Percentiles rank a stretch among this genome's conserved stretches.
phyloP scores from a whole-genome alignment of 2,888 invertebrate species.

The Synanthedon tipuliformis region DNA sequence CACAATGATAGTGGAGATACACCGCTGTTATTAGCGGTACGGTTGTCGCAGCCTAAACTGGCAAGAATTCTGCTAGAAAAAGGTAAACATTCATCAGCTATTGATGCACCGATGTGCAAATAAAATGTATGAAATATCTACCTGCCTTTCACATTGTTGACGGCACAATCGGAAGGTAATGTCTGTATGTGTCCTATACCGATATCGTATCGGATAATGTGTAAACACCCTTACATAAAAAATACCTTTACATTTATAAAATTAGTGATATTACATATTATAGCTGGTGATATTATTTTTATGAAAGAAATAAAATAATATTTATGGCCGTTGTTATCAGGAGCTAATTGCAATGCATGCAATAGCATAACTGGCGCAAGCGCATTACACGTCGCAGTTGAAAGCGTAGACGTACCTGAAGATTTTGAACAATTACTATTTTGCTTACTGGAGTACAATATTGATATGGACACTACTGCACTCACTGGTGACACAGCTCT shows the following conservation, averaged over 20 bases:
- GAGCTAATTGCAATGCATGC: slow-evolving; percentile 65
- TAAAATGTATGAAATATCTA: too few relatives aligned
- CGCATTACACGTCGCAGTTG: slow-evolving; percentile 74
- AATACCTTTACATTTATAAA: too few relatives aligned
- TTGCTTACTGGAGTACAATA: slow-evolving; percentile 49
- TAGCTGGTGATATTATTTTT: too few relatives aligned
- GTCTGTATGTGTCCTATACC: too few relatives aligned
- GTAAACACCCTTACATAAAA: too few relatives aligned
- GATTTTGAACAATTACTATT: slow-evolving; percentile 65
- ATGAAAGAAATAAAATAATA: not conserved
- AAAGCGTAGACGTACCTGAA: slow-evolving; percentile 58
- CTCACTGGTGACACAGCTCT: slow-evolving; percentile 65
- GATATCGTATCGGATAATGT: too few relatives aligned
- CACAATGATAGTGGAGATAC: slow-evolving; percentile 76
- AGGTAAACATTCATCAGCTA: slow-evolving; percentile 41
- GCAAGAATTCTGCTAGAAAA: slow-evolving; percentile 63
- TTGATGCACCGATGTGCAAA: too few relatives aligned
- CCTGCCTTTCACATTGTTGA: too few relatives aligned
- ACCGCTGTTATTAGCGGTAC: slow-evolving; percentile 73
- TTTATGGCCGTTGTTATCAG: slow-evolving; percentile 33
- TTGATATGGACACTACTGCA: slow-evolving; percentile 53
- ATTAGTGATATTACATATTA: too few relatives aligned
- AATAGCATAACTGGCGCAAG: slow-evolving; percentile 67
- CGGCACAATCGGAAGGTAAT: too few relatives aligned
- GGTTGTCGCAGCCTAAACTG: slow-evolving; percentile 56